These are phyloP conservation scores for Sternotherus odoratus DNA, from an alignment of 2,797 vertebrate genomes.

Conservation along the genomic window DNA sequence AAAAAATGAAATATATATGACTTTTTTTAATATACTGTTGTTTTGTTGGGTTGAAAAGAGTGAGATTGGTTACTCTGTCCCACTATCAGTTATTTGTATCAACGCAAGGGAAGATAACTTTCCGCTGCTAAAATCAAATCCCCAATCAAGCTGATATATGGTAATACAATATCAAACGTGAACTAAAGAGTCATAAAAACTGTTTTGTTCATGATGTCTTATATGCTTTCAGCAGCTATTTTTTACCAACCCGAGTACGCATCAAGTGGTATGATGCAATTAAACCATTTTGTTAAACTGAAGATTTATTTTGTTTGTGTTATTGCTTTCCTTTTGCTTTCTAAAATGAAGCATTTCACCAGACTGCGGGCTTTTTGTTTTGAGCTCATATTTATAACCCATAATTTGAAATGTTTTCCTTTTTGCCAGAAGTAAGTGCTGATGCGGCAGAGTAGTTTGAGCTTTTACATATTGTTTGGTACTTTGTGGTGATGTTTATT, in stretches of 20 bases:
- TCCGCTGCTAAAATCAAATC: not conserved
- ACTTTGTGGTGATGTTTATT: not conserved
- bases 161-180: not conserved
- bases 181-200: not conserved
- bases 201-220: not conserved
- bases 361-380: not conserved
- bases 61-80: not conserved
- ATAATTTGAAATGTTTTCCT: not conserved
- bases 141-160: not conserved
- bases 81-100: not conserved
- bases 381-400: not conserved
- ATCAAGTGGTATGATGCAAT: accelerated
- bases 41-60: not conserved
- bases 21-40: not conserved
- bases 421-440: not conserved
- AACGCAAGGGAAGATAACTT: not conserved
- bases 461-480: accelerated
- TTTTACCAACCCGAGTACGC: not conserved
- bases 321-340: not conserved
- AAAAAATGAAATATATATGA: not conserved
- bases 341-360: not conserved
- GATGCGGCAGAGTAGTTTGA: not conserved
- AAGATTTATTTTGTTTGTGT: not conserved
- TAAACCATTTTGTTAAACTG: not conserved
- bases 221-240: not conserved